Base-by-base conservation (phyloP, 2,113 vertebrate species). In the Polypterus senegalus region DNA sequence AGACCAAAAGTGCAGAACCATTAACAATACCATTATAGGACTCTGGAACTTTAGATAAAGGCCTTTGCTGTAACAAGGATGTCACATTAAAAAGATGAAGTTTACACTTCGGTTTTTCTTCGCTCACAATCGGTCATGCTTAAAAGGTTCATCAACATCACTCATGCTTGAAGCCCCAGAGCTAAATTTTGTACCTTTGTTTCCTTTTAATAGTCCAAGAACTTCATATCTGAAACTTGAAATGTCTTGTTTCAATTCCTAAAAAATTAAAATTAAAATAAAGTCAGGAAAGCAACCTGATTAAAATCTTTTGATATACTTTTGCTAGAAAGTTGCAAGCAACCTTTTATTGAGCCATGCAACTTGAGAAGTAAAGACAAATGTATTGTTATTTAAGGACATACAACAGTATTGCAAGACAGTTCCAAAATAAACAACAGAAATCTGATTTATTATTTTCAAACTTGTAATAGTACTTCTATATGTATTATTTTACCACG, bases 171-270 rank as follows among this genome's bases (percentile, higher is more conserved):
- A 72, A 46, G 81, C 63, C 44, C 81, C 83, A 58, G 75, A 80
- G 4, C 61, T 67, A 58, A 73, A 66, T 67, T 85, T 76, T 4
- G 76, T 58, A 46, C 72, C 53, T 10, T 79, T 79, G 72, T 82
- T 92, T 67, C 85, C 83, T 77, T 86, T 90, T 68, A 97, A 83
- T 72, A 99, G 83, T 61, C 92, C 93, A 67, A 98, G 74, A 9
- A 99, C 92, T 79, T 99, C 95, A 72, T 92, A 99, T 64, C 96
- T 92, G 76, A 99, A 99, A 66, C 96, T 99, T 63, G 95, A 98
- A 74, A 99, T 99, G 72, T 99, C 94, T 74, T 98, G 96, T 70
- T 99, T 98, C 58, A 99, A 81, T 70, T 99, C 96, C 96, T 99
- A 70, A 5, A 69, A 55, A 76, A 70, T 46, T 8, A 65, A 63